These are phyloP conservation scores for Euclidia mi DNA, from an alignment of 2,888 invertebrate genomes.

Conservation along the genomic window DNA sequence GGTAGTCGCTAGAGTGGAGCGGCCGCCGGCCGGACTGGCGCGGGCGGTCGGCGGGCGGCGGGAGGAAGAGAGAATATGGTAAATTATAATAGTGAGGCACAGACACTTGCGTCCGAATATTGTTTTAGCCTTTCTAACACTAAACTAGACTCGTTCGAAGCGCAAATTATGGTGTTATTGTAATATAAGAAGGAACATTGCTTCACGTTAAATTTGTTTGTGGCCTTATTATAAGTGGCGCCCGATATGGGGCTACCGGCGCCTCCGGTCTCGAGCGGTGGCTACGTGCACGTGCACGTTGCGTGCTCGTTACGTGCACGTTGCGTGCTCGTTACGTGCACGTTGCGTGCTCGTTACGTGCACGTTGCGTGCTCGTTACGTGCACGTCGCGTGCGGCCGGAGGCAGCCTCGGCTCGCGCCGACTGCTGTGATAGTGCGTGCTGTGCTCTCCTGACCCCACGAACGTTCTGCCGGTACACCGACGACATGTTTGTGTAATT, in stretches of 20 bases:
- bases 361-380: too few relatives aligned
- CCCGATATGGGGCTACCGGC: constrained; percentile 75
- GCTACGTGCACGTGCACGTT: too few relatives aligned
- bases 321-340: too few relatives aligned
- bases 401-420: constrained; percentile 71
- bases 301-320: too few relatives aligned
- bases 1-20: constrained; percentile 47
- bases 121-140: constrained; percentile 65
- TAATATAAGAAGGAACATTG: constrained; percentile 69
- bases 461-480: constrained; percentile 68
- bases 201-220: constrained; percentile 86
- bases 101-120: constrained; percentile 79
- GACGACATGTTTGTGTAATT: constrained; percentile 55
- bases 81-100: constrained; percentile 58
- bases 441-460: constrained; percentile 81
- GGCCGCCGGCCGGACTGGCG: too few relatives aligned
- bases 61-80: constrained; percentile 26
- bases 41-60: neutral
- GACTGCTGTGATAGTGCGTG: constrained; percentile 88
- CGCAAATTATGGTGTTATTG: constrained; percentile 76
- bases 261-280: constrained; percentile 58
- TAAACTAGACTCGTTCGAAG: constrained; percentile 67
- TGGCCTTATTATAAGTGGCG: constrained; percentile 87
- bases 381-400: constrained; percentile 61
- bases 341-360: too few relatives aligned